Evolutionary conservation across 2,113 vertebrate genomes (phyloP), one percentile per base, ranked within the genome.

Genomic region (Istiophorus platypterus): DNA sequence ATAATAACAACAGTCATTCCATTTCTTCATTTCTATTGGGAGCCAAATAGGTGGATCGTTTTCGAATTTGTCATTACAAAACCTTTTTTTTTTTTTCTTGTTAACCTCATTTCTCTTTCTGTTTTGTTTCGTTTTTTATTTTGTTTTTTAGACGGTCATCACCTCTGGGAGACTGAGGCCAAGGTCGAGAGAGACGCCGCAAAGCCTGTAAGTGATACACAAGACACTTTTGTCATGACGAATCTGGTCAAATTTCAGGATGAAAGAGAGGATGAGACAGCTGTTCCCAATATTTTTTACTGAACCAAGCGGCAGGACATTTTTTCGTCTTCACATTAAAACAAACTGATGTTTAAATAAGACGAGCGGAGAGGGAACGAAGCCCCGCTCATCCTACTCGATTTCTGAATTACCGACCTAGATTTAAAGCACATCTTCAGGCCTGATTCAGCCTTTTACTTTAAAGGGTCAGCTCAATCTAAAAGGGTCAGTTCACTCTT

Each of bases 121-220:
- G 81, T 56, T 15, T 20, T 49, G n/a, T n/a, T 72, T 91, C 90
- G 84, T 80, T 72, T 94, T 94, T 63, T 87, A 99, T n/a, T 72
- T 91, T 90, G 84, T 80, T 72, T 94, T 94, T 63, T 87, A 99
- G 98, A 99, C 90, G 98, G 97, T 75, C 97, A 99, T 94, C 98
- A 99, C 78, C 94, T 99, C 91, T 99, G 98, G 98, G 98, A 99
- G 92, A 97, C 96, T 82, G 98, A 99, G 93, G 98, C 97, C 79
- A 98, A 97, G 89, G 96, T 96, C 0, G 97, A 99, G 86, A 94
- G 96, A 93, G 97, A 98, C 82, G 88, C 96, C 91, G 97, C 95
- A 62, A 98, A 98, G 93, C 93, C 96, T 90, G 98, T 99, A 93
- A 97, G 98, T 93, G 62, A 82, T 52, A 57, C 69, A 45, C n/a